phyloP scores from a whole-genome alignment of 1,140 invertebrate species.

The Caenorhabditis remanei region DNA sequence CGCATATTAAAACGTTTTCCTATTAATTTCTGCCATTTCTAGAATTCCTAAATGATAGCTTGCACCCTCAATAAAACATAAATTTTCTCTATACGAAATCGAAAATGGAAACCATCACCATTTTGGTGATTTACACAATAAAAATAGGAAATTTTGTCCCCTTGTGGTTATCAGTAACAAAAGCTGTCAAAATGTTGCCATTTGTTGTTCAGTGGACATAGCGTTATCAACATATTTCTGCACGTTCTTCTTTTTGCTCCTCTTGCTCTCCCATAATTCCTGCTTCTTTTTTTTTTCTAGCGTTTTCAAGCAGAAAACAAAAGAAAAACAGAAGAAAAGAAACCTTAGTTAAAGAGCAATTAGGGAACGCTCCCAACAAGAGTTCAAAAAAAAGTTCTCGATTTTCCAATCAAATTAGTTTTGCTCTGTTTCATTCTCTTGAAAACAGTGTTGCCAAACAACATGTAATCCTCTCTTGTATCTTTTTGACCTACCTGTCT shows the following conservation, averaged over 20 bases:
- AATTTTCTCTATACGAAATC: too few relatives aligned
- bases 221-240: background rate
- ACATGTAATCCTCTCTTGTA: too few relatives aligned
- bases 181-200: conserved; percentile 10
- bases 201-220: background rate
- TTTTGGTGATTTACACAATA: too few relatives aligned
- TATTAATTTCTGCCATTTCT: too few relatives aligned
- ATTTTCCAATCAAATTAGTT: background rate
- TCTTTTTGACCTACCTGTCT: background rate
- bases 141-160: too few relatives aligned
- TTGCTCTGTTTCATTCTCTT: background rate
- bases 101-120: too few relatives aligned
- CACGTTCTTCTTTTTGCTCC: background rate
- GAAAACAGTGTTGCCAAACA: too few relatives aligned
- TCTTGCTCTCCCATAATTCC: too few relatives aligned
- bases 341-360: conserved; percentile 19
- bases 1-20: too few relatives aligned
- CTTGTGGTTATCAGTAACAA: background rate
- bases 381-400: background rate
- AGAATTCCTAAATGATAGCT: too few relatives aligned
- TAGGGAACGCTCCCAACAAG: conserved; percentile 25
- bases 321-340: background rate
- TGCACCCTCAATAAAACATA: too few relatives aligned
- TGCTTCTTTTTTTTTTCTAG: background rate
- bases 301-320: background rate